Base-by-base conservation (phyloP, 2,113 vertebrate genomes). In the Prionailurus bengalensis region DNA sequence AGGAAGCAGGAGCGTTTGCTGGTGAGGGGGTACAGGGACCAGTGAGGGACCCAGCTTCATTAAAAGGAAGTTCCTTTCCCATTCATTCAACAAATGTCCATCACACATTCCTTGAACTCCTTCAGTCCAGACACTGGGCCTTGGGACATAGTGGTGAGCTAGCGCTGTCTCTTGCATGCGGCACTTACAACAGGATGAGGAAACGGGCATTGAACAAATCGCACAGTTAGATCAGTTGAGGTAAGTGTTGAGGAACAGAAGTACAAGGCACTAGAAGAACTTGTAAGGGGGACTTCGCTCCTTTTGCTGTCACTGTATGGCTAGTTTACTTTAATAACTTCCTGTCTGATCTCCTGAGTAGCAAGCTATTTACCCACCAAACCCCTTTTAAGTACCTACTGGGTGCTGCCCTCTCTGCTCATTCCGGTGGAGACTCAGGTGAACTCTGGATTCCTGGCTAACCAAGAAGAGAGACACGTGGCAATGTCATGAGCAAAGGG, bases 361-460 rank as follows among this genome's bases (percentile, higher is more conserved):
- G 53, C 36, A 55, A 23, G 61, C 17, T 90, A 39, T 76, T 91
- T 97, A 36, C 16, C 85, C 83, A 94, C 11, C 51, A 90, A 73
- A 15, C 61, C n/a, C 7, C 61, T 82, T 78, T 92, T 92, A 81
- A 95, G 82, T 90, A 81, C 48, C 39, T 70, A 2, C 25, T 87
- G 76, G 29, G 29, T 80, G 31, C 53, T 93, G 23, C 68, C 31
- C 53, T 94, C 63, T 55, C 15, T 61, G 13, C 42, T 85, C 33
- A 65, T 89, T 97, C 27, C 39, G 89, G 0, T 73, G 73, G 42
- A 31, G 33, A 58, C 66, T 91, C 51, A 91, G 29, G 84, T 91
- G 92, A 96, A 55, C 48, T 94, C 76, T 89, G 70, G 36, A 87
- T 91, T 61, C 48, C 71, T 95, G 39, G 45, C 85, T 86, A 74